Evolutionary conservation across 2,888 invertebrate genomes (phyloP).

Genomic region (Laothoe populi): DNA sequence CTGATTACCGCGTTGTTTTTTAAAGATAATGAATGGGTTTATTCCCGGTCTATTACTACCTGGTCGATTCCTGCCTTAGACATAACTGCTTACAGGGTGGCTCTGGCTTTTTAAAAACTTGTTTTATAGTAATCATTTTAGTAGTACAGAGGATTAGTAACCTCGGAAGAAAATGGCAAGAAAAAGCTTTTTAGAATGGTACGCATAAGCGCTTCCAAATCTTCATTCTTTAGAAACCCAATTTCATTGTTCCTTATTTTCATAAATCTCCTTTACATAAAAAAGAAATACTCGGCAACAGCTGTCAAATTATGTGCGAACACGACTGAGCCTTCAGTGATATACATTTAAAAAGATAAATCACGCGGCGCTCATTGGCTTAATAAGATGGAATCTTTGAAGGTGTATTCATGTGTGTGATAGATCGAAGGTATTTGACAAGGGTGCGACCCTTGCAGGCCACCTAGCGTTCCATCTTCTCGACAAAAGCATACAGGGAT

Average conservation of each 20-base stretch:
- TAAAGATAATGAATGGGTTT: no score
- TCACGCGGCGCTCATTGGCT: neutral
- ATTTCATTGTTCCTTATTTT: slow-evolving; percentile 15
- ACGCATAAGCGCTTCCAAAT: slow-evolving; percentile 9
- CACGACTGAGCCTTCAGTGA: neutral
- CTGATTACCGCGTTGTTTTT: no score
- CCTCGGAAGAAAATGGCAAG: neutral
- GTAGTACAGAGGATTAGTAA: neutral
- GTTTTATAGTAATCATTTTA: neutral
- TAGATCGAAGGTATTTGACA: slow-evolving; percentile 54
- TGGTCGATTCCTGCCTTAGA: no score
- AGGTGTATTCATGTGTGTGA: slow-evolving; percentile 39
- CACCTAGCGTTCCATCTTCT: slow-evolving; percentile 40
- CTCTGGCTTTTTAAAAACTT: no score
- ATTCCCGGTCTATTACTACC: no score
- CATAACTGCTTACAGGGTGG: no score
- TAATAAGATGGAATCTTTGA: slow-evolving; percentile 5
- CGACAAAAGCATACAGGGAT: slow-evolving; percentile 27
- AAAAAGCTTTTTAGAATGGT: slow-evolving; percentile 1
- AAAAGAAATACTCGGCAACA: slow-evolving; percentile 15
- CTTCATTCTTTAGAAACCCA: slow-evolving; percentile 5
- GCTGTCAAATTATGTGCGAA: neutral
- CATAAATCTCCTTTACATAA: neutral
- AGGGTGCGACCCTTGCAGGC: slow-evolving; percentile 48
- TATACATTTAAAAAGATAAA: slow-evolving; percentile 2